A percentile compares a stretch with the other conserved stretches of the same genome.
phyloP scores from a whole-genome alignment of 2,888 invertebrate species.

The Gandaritis pyraliata region DNA sequence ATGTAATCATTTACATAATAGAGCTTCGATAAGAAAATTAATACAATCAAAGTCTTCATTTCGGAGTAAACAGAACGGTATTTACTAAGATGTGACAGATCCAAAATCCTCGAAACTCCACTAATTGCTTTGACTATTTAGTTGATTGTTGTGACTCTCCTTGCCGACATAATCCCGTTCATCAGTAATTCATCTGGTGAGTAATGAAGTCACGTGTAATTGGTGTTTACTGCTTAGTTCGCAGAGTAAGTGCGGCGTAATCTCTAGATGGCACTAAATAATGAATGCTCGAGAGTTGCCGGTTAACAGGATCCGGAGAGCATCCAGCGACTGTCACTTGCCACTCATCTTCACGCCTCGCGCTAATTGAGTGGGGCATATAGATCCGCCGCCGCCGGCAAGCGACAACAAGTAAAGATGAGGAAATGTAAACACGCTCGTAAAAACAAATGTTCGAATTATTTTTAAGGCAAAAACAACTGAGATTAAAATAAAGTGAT shows the following conservation, averaged over 20 bases:
- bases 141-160: slow-evolving; percentile 19
- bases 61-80: neutral
- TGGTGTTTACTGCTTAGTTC: slow-evolving; percentile 28
- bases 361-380: slow-evolving; percentile 60
- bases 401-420: slow-evolving; percentile 44
- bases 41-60: neutral
- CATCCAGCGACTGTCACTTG: slow-evolving; percentile 53
- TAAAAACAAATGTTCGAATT: slow-evolving; percentile 48
- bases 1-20: neutral
- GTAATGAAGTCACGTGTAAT: slow-evolving; percentile 34
- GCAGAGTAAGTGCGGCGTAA: slow-evolving; percentile 31
- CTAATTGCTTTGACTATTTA: slow-evolving; percentile 21
- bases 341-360: slow-evolving; percentile 57
- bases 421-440: slow-evolving; percentile 55
- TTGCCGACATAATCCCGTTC: slow-evolving; percentile 22
- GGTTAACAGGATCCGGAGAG: slow-evolving; percentile 52
- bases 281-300: slow-evolving; percentile 48
- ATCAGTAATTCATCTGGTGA: slow-evolving; percentile 40
- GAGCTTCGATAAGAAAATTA: neutral
- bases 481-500: slow-evolving; percentile 32
- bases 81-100: slow-evolving; percentile 7
- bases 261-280: slow-evolving; percentile 53
- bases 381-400: slow-evolving; percentile 42
- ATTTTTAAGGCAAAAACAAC: slow-evolving; percentile 31
- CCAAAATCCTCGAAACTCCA: neutral